Evolutionary conservation across 2,113 vertebrate species (phyloP), one percentile per base, ranked within the genome.

Genomic region (Phylloscopus trochilus): DNA sequence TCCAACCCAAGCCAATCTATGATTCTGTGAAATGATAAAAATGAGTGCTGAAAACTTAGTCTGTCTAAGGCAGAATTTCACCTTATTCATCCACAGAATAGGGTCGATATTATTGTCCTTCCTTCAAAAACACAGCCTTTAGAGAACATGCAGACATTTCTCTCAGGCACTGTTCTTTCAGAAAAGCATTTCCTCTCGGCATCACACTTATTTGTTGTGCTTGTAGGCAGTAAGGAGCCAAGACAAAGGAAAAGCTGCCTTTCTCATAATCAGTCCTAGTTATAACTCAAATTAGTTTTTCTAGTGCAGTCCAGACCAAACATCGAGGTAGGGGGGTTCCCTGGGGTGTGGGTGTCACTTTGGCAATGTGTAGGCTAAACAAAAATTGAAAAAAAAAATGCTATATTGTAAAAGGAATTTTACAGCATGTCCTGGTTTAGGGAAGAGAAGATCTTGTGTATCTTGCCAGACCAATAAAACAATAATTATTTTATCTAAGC

Each of bases 261-360:
- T 91, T 89, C 30, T 83, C 8, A 39, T 87, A 27, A 47, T 62
- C 41, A 46, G 17, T 67, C 19, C 37, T 51, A 58, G 51, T 46
- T 67, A 59, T 17, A 75, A 41, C 16, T 11, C 1, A 3, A 73
- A 60, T 39, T 20, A 64, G 5, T 17, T 12, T 76, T 18, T 13
- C 41, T 62, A 33, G 37, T 62, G n/a, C 41, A 44, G 23, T 28
- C 37, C 35, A 62, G 35, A 76, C 9, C 23, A 78, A 82, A 76
- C 3, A 68, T 6, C 2, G 31, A 51, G 23, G 9, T 4, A 24
- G 4, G 3, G 6, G 6, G 3, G 0, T 2, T 56, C 24, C 7
- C 47, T 52, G 18, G 12, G 4, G 2, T 55, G 3, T 49, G 14
- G 2, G 0, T 77, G 11, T 10, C 4, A 6, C 39, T 11, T 18